Conservation (phyloP, 2,888 invertebrate genomes). For the Parascotia fuliginaria region DNA sequence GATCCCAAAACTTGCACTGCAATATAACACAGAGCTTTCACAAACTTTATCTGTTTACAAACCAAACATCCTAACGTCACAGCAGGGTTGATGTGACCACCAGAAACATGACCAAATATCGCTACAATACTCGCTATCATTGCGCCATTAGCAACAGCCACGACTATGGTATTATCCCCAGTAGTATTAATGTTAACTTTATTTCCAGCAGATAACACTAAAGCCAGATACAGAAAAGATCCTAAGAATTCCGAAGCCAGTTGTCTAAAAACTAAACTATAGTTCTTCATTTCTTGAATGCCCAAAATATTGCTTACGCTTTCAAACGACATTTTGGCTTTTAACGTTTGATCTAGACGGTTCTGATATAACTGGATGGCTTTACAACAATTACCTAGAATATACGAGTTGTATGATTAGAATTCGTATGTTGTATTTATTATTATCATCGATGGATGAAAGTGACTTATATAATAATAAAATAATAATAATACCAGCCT, state of each 20-base stretch:
- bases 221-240: constrained; percentile 41
- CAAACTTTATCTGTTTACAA: constrained; percentile 44
- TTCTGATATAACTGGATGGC: not conserved
- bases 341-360: constrained; percentile 8
- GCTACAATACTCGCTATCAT: constrained; percentile 41
- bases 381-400: no score
- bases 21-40: constrained; percentile 49
- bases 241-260: constrained; percentile 47
- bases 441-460: no score
- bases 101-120: constrained; percentile 49
- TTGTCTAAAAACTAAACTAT: constrained; percentile 33
- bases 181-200: constrained; percentile 1
- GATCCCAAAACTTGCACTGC: constrained; percentile 42
- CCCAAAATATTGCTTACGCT: constrained; percentile 28
- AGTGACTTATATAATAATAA: no score
- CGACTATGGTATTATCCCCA: constrained; percentile 8
- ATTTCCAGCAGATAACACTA: constrained; percentile 31
- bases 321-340: constrained; percentile 14
- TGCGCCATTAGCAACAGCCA: constrained; percentile 42
- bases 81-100: constrained; percentile 54
- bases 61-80: constrained; percentile 45
- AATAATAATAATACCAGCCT: no score
- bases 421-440: no score
- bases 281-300: constrained; percentile 37
- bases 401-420: no score